Evolutionary conservation across 1,140 invertebrate species (phyloP), one percentile per base, ranked within the genome.

Genomic region (Drosophila albomicans): DNA sequence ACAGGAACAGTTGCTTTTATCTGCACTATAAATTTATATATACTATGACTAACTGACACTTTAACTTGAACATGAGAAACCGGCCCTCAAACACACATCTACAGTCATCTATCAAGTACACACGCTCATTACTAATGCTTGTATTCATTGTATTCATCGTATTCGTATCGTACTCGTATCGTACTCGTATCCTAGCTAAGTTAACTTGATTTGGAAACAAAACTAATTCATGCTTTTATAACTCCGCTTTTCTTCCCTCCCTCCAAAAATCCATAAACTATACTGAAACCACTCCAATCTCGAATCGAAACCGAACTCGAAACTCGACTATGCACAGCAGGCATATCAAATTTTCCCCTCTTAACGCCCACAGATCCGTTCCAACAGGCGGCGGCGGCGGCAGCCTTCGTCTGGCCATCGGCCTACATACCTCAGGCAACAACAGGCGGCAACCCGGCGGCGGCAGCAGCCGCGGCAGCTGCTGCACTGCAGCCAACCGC

Each of bases 301-400:
- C 35, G 35, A 38, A 10, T 38, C 35, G 35, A 38, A 8, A 7
- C 8, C 35, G 35, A 38, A 38, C 8, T 38, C 69, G 69, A 63
- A 63, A 63, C 41, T 70, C 63, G 66, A 75, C 69, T 73, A 87
- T 87, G 79, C 81, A 79, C 75, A 81, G 79, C 73, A 85, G 81
- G 82, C 77, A 88, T 91, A 92, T 92, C 81, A 92, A 92, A 91
- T 90, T 84, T 87, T 87, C 87, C 86, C 84, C 78, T 91, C 79
- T 89, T 88, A 85, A 91, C 84, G 80, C 87, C 93, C 93, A 91
- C 94, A 94, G 96, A 96, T 92, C 94, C 96, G 86, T 94, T 95
- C 91, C 96, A 96, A 78, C 95, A 96, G 90, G 94, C 96, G 1
- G 95, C 96, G n/a, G 95, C 90, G 51, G 88, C 96, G 3, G 91